phyloP scores from a whole-genome alignment of 2,888 invertebrate genomes.

The Fragum sueziense region DNA sequence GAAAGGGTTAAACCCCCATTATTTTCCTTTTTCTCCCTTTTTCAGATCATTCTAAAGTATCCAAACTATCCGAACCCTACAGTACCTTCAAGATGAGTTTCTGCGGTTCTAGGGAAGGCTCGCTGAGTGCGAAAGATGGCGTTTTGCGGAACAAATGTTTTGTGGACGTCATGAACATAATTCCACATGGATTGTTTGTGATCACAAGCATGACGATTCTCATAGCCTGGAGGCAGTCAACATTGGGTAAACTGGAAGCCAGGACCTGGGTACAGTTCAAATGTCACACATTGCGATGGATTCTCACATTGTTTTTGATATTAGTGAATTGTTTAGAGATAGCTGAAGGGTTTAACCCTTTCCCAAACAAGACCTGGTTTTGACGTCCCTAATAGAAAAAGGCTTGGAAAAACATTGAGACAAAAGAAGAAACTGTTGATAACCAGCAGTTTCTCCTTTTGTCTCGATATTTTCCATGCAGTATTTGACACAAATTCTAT shows the following conservation, averaged over 20 bases:
- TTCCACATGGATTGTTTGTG: slow-evolving; percentile 77
- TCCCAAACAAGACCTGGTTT: no score
- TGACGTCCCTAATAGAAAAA: no score
- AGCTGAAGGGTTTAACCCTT: no score
- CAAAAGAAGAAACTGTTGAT: no score
- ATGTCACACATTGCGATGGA: slow-evolving; percentile 76
- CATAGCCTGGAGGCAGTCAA: slow-evolving; percentile 77
- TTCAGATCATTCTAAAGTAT: no score
- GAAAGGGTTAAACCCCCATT: no score
- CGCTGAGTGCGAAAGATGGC: slow-evolving; percentile 73
- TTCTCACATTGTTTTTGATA: slow-evolving; percentile 70
- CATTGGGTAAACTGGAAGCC: slow-evolving; percentile 74
- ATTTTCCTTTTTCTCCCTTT: no score
- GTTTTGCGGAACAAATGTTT: slow-evolving; percentile 78
- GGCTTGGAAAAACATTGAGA: no score
- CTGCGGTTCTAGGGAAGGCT: slow-evolving; percentile 71
- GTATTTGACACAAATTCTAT: no score
- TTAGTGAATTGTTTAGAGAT: slow-evolving; percentile 73
- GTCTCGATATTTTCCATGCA: no score
- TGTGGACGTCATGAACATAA: slow-evolving; percentile 78
- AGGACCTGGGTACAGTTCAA: slow-evolving; percentile 79
- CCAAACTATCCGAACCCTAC: no score
- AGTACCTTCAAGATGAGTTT: slow-evolving; percentile 68
- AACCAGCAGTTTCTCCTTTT: no score
- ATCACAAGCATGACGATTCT: slow-evolving; percentile 75